Percentiles rank a stretch among this genome's conserved stretches.
Evolutionary conservation across 2,113 vertebrate species (phyloP).

Genomic region (Heloderma charlesbogerti): DNA sequence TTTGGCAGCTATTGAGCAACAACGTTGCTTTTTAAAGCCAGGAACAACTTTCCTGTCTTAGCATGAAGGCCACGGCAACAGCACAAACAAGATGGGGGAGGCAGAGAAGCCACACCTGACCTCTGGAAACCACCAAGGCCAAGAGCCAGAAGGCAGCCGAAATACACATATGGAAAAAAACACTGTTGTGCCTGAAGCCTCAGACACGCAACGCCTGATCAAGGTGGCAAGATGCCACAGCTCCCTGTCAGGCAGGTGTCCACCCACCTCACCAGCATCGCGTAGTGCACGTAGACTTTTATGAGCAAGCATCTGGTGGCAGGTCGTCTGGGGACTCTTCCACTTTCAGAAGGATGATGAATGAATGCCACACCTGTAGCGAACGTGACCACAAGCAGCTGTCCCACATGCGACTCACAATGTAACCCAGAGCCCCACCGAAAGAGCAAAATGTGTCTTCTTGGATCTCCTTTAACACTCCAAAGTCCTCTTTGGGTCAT

Average conservation of each 20-base stretch:
- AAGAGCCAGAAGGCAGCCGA: slow-evolving; percentile 52
- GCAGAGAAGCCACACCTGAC: rapidly evolving
- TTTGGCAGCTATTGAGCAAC: not conserved
- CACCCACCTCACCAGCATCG: slow-evolving; percentile 12
- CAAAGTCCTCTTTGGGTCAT: slow-evolving; percentile 33
- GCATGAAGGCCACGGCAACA: slow-evolving; percentile 71
- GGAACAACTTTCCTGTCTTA: slow-evolving; percentile 48
- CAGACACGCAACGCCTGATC: not conserved
- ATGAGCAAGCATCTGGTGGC: slow-evolving; percentile 29
- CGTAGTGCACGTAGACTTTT: slow-evolving; percentile 24
- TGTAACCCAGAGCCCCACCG: not conserved
- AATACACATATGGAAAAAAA: slow-evolving; percentile 53
- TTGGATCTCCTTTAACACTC: not conserved
- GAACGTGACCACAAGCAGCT: not conserved
- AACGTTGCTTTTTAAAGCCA: slow-evolving; percentile 48
- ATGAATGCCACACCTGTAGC: slow-evolving; percentile 2
- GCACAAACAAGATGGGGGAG: slow-evolving; percentile 70
- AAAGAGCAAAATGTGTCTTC: slow-evolving; percentile 35
- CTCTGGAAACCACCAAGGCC: slow-evolving; percentile 57
- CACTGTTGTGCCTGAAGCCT: slow-evolving; percentile 14
- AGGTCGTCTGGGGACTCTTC: slow-evolving; percentile 9
- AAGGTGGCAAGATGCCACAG: slow-evolving; percentile 18
- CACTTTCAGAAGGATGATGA: slow-evolving; percentile 4
- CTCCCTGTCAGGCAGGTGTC: slow-evolving; percentile 24
- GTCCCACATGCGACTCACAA: not conserved